Conservation (phyloP, 1,140 invertebrate genomes). For the Drosophila setifemur region DNA sequence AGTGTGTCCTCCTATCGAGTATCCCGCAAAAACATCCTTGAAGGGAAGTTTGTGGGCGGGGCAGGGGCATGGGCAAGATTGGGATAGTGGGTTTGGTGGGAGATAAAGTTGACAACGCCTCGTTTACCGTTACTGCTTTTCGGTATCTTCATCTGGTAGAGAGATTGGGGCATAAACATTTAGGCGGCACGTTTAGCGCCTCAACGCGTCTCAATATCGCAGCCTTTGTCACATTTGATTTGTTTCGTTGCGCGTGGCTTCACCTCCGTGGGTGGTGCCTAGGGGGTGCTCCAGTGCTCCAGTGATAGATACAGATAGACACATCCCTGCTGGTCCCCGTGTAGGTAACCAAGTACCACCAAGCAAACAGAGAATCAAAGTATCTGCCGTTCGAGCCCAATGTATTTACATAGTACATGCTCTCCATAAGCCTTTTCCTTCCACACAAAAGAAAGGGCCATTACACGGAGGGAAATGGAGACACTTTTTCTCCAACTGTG, state of each 20-base stretch:
- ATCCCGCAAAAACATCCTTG: conserved; percentile 12
- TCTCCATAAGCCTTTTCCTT: conserved; percentile 10
- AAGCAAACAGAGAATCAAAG: conserved; percentile 1
- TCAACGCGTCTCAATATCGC: too few species aligned
- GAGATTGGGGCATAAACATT: neutral
- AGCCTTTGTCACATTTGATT: too few species aligned
- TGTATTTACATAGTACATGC: conserved; percentile 29
- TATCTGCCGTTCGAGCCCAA: conserved; percentile 10
- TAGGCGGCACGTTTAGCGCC: too few species aligned
- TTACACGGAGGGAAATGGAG: too few species aligned
- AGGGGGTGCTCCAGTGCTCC: conserved; percentile 32
- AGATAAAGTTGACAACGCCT: conserved; percentile 14
- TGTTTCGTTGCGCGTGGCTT: too few species aligned
- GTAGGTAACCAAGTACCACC: conserved; percentile 1
- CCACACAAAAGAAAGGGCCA: too few species aligned
- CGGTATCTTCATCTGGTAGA: conserved; percentile 5
- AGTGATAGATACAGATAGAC: conserved; percentile 3
- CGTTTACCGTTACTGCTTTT: conserved; percentile 11
- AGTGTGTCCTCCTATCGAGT: conserved; percentile 2
- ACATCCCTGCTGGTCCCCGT: neutral
- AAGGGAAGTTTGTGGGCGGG: neutral
- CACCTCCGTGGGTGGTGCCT: conserved; percentile 15
- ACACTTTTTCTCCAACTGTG: too few species aligned
- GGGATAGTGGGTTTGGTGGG: neutral
- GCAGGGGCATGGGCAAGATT: neutral